A percentile compares a stretch with the other conserved stretches of the same genome.
phyloP scores from a whole-genome alignment of 2,888 invertebrate species.

The Hypomecis atomaria region DNA sequence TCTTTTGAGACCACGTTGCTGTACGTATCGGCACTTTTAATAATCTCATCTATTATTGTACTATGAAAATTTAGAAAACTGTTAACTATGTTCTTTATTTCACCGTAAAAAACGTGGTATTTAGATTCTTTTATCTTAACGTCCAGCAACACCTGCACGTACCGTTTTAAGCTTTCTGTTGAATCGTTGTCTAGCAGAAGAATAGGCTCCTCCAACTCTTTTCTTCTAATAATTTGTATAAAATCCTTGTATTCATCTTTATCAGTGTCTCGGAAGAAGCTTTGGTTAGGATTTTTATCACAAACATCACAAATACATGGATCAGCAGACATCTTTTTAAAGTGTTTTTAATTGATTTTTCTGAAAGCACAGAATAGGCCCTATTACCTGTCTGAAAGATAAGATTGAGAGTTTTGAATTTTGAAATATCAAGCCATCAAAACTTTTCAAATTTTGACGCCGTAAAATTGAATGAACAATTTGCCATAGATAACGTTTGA shows the following conservation, averaged over 20 bases:
- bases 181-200: slow-evolving; percentile 56
- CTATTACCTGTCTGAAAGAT: too few species aligned
- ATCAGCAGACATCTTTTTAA: not conserved
- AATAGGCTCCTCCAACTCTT: slow-evolving; percentile 49
- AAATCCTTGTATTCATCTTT: slow-evolving; percentile 63
- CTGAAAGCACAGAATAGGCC: too few species aligned
- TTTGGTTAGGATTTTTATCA: not conserved
- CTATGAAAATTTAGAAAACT: slow-evolving; percentile 59
- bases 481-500: not conserved
- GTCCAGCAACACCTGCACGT: slow-evolving; percentile 48
- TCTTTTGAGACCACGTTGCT: slow-evolving; percentile 45
- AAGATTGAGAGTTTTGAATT: too few species aligned
- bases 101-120: slow-evolving; percentile 62
- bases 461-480: not conserved
- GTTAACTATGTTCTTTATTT: slow-evolving; percentile 57
- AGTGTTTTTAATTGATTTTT: too few species aligned
- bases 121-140: slow-evolving; percentile 54
- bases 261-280: not conserved
- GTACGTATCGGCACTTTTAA: slow-evolving; percentile 53
- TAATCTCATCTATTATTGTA: slow-evolving; percentile 53
- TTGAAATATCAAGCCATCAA: too few species aligned
- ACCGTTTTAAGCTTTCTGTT: slow-evolving; percentile 52
- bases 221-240: slow-evolving; percentile 52
- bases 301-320: slow-evolving; percentile 6
- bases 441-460: not conserved